Evolutionary conservation across 2,797 vertebrate genomes (phyloP), one percentile per base, ranked within the genome.

Genomic region (Bovichtus diacanthus): DNA sequence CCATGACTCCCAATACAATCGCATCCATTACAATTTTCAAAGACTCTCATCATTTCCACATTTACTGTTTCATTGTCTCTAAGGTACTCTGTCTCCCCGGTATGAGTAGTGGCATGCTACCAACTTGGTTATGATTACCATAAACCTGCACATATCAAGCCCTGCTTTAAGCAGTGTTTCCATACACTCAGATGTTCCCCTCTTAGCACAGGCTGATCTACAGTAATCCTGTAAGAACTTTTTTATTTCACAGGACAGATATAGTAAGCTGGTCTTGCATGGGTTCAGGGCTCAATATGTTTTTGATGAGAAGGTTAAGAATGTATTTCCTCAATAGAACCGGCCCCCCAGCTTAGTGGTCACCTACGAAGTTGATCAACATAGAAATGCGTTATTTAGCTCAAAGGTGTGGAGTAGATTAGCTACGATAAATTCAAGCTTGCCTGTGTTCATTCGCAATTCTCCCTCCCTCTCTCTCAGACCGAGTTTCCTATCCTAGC

Each of bases 71-170:
- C 21, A 47, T 25, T 66, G 39, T 51, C 25, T 69, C 6, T n/a
- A 34, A 61, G 56, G 49, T 34, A n/a, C 16, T 39, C 16, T 31
- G 10, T 53, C n/a, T 60, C 56, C 34, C 6, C 29, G n/a, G 23
- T 76, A 62, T 31, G 25, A 51, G 49, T 59, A 21, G 13, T 34
- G 50, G 5, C 13, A 9, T 25, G 21, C 19, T 44, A 62, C 63
- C 53, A 70, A 16, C 9, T 41, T 4, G 9, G 9, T 54, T 23
- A 56, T 10, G 2, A 47, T 73, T 47, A 68, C 39, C 23, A 50
- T 80, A 58, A 73, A 78, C 23, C 38, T n/a, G 8, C 60, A 47
- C 25, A 58, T 59, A 34, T 53, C 43, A 51, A 31, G 34, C 50
- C 50, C 46, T 29, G 34, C 56, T 60, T 63, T 11, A 3, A 41